These are phyloP conservation scores for Microcebus griseorufus DNA, from an alignment of 2,113 vertebrate genomes.

Conservation along the genomic window DNA sequence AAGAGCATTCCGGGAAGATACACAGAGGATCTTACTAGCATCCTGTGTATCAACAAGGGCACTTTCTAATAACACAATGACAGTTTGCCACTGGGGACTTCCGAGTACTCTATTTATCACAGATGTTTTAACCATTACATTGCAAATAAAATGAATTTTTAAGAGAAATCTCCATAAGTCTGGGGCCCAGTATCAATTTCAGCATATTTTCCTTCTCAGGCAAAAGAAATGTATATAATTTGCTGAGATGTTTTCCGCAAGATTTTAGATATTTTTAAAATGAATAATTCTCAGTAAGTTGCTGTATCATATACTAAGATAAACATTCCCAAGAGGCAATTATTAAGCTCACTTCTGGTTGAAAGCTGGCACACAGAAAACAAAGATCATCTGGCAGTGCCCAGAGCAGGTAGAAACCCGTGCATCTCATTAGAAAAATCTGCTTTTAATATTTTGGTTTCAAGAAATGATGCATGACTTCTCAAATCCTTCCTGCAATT, in stretches of 20 bases:
- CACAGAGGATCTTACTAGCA: no score
- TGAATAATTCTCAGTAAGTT: conserved; percentile 33
- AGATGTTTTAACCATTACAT: conserved; percentile 65
- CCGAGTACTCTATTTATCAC: background rate
- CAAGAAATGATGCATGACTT: conserved; percentile 95
- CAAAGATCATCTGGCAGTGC: conserved; percentile 44
- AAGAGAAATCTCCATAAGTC: conserved; percentile 34
- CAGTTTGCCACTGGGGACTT: background rate
- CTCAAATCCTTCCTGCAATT: conserved; percentile 98
- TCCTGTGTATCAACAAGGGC: background rate
- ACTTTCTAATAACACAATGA: background rate
- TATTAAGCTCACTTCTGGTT: conserved; percentile 53
- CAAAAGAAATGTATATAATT: conserved; percentile 54
- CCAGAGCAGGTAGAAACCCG: conserved; percentile 79
- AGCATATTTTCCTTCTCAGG: background rate
- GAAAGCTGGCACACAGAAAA: conserved; percentile 58
- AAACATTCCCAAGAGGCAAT: conserved; percentile 64
- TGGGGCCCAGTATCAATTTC: conserved; percentile 25
- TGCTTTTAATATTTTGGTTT: conserved; percentile 95
- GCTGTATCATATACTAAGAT: conserved; percentile 52
- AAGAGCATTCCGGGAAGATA: conserved; percentile 11
- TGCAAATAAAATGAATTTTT: conserved; percentile 44
- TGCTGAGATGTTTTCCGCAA: background rate
- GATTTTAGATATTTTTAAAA: conserved; percentile 53
- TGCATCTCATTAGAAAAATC: conserved; percentile 88